phyloP scores from a whole-genome alignment of 1,140 invertebrate genomes.

The Drosophila dunni region DNA sequence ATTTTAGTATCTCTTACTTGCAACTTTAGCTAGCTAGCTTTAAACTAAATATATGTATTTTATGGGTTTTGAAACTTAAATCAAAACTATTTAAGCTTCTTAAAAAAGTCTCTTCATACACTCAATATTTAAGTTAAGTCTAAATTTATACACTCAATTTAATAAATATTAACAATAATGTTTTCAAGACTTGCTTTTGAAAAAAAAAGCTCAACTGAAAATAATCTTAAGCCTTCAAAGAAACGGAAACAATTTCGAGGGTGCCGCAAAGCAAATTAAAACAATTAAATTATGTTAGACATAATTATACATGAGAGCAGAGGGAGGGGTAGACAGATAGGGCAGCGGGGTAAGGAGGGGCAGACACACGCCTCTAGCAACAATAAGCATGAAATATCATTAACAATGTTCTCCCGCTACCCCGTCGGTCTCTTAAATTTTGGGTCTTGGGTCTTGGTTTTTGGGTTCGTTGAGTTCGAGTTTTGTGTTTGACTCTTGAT shows the following conservation, averaged over 20 bases:
- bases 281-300: constrained; percentile 68
- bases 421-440: neutral
- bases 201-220: neutral
- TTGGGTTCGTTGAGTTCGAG: constrained; percentile 10
- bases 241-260: constrained; percentile 29
- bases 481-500: constrained; percentile 42
- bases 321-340: neutral
- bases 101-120: neutral
- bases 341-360: neutral
- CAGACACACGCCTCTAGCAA: constrained; percentile 49
- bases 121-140: too few relatives aligned
- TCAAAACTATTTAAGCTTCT: too few relatives aligned
- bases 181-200: neutral
- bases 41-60: too few relatives aligned
- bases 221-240: neutral
- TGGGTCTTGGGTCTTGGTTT: constrained; percentile 16
- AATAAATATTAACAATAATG: too few relatives aligned
- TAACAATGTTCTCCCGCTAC: constrained; percentile 41
- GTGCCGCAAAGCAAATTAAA: constrained; percentile 58
- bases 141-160: neutral
- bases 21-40: too few relatives aligned
- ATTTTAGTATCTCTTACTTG: too few relatives aligned
- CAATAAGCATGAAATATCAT: constrained; percentile 56
- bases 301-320: constrained; percentile 52
- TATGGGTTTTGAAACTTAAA: too few relatives aligned